Evolutionary conservation across 2,797 vertebrate genomes (phyloP), one percentile per base, ranked within the genome.

Genomic region (Myioborus melanocephalus): DNA sequence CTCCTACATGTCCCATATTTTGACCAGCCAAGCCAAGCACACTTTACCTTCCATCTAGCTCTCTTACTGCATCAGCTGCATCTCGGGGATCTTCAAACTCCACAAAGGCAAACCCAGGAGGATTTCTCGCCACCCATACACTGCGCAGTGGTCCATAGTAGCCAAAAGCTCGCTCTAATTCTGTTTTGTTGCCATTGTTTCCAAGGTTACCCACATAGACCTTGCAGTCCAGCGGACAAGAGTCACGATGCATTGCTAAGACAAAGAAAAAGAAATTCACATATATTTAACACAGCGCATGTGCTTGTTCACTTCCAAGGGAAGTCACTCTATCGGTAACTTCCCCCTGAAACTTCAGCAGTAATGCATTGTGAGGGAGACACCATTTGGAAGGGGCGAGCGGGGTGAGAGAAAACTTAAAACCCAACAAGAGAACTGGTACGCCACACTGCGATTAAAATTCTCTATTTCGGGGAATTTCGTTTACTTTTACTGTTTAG

Each of bases 1-100:
- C 16, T 21, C 17, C 35, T 46, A 23, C 22, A 11, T 2, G 7
- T 28, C 15, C 44, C 8, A 3, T 14, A 13, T 61, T 83, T 61
- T 17, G 14, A 56, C 14, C 12, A 81, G 14, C 26, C n/a, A 32
- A 68, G 49, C 19, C 2, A 64, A 57, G 8, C 27, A 21, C 27
- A 12, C 23, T 89, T 98, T 99, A 99, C 99, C 99, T 99, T 98
- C 99, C 99, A 97, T 99, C 99, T 92, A 99, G 97, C 75, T 99
- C 99, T 97, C 99, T 98, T 57, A 99, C 99, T 90, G 99, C 99
- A 98, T 99, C 99, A 46, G 99, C 98, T 82, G 99, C 99, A 98
- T 99, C 99, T 96, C 99, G 98, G 41, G 99, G 98, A 97, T 99
- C 99, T 97, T 99, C 99, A 98, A 99, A 99, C 88, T 99, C 99